phyloP scores from a whole-genome alignment of 2,113 vertebrate species.

The Myanophis thanlyinensis region DNA sequence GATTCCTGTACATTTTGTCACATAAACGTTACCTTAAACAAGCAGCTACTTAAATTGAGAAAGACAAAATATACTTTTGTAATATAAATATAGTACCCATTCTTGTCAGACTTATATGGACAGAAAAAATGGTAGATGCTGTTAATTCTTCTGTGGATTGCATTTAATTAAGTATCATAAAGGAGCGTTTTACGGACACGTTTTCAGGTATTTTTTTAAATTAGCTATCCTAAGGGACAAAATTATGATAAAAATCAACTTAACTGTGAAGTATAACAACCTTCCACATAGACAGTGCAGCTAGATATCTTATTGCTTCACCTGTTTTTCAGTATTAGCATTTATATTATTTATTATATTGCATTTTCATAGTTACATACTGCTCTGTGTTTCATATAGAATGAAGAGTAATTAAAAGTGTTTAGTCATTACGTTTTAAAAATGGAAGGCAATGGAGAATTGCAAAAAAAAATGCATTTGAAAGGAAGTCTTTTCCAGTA shows the following conservation, averaged over 20 bases:
- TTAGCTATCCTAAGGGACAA: neutral
- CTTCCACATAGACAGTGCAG: neutral
- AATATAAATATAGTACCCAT: neutral
- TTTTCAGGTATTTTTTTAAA: neutral
- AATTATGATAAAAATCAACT: neutral
- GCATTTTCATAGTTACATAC: neutral
- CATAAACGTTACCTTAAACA: neutral
- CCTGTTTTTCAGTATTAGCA: neutral
- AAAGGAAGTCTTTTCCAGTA: neutral
- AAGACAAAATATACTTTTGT: neutral
- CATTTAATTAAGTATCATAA: neutral
- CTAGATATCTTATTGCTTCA: neutral
- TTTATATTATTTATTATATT: neutral
- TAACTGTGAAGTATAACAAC: neutral
- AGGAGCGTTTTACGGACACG: neutral
- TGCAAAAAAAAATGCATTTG: neutral
- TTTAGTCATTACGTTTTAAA: neutral
- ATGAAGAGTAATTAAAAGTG: neutral
- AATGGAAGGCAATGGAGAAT: neutral
- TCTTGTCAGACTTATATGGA: neutral
- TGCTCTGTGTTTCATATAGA: neutral
- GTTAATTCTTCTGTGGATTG: neutral
- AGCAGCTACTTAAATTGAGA: neutral
- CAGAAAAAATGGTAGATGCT: neutral
- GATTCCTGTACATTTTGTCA: neutral